Conservation (phyloP, 2,888 invertebrate genomes). For the Spodoptera exigua region DNA sequence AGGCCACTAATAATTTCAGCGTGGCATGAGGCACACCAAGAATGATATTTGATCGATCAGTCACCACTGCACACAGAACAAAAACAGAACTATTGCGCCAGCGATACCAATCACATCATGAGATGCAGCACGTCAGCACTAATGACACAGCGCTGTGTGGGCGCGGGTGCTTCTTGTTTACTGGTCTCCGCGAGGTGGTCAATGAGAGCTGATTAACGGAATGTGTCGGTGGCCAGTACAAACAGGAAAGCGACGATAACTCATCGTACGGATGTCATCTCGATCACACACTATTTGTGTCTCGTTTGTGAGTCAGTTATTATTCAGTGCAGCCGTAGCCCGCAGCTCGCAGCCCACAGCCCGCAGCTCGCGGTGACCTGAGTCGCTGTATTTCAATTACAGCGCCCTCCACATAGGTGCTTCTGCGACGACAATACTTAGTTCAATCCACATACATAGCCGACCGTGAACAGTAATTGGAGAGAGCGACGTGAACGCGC, state of each 20-base stretch:
- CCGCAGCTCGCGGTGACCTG: conserved; percentile 35
- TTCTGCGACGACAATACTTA: conserved; percentile 24
- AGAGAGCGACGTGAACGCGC: conserved; percentile 54
- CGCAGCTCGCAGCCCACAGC: conserved; percentile 35
- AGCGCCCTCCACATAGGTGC: conserved; percentile 32
- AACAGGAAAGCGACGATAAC: conserved; percentile 23
- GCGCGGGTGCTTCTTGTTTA: no score
- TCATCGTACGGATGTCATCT: conserved; percentile 10
- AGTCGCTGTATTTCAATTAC: conserved; percentile 62
- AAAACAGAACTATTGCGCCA: no score
- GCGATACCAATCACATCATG: no score
- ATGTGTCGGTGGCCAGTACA: background rate
- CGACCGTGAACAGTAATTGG: conserved; percentile 46
- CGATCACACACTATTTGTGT: no score
- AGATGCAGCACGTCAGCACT: no score
- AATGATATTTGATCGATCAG: no score
- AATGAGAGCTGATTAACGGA: conserved; percentile 32
- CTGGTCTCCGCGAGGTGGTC: no score
- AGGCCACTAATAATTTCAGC: conserved; percentile 23
- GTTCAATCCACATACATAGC: conserved; percentile 43
- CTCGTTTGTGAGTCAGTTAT: no score
- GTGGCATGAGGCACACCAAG: no score
- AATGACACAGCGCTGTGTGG: no score
- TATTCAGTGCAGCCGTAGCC: conserved; percentile 28
- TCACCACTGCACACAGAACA: no score